phyloP scores from a whole-genome alignment of 1,140 invertebrate species.

The Sminthurinus signatus region DNA sequence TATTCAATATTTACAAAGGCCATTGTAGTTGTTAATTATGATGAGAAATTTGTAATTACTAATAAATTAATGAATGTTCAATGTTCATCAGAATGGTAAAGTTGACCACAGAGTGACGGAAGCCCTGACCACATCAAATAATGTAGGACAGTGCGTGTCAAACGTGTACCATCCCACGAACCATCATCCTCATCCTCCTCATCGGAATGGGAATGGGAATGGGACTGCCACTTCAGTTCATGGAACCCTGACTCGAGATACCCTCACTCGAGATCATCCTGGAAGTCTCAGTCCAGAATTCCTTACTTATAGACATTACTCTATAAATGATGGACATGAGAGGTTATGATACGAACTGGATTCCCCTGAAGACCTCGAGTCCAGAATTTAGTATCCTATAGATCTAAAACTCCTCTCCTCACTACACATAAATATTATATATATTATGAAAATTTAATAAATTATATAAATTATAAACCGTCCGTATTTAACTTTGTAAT shows the following conservation, averaged over 20 bases:
- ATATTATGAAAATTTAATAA: no score
- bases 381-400: no score
- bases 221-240: background rate
- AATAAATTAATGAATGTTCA: background rate
- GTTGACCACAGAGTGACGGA: slow-evolving; percentile 37
- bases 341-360: slow-evolving; percentile 42
- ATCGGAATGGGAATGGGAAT: slow-evolving; percentile 33
- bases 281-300: slow-evolving; percentile 38
- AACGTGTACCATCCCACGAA: slow-evolving; percentile 22
- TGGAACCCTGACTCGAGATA: slow-evolving; percentile 6
- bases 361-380: slow-evolving; percentile 1
- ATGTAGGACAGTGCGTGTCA: slow-evolving; percentile 32
- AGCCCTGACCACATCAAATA: slow-evolving; percentile 27
- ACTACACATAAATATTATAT: background rate
- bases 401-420: no score
- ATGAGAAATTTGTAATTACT: no score
- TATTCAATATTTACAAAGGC: no score
- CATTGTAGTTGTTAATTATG: no score
- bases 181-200: slow-evolving; percentile 23
- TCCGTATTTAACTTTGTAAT: no score
- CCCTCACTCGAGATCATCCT: no score
- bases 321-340: slow-evolving; percentile 34
- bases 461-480: no score
- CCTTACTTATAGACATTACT: slow-evolving; percentile 41
- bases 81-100: slow-evolving; percentile 36